Percentiles rank a stretch among this genome's conserved stretches.
Conservation (phyloP, 2,888 invertebrate genomes). For the Eupsilia transversa region DNA sequence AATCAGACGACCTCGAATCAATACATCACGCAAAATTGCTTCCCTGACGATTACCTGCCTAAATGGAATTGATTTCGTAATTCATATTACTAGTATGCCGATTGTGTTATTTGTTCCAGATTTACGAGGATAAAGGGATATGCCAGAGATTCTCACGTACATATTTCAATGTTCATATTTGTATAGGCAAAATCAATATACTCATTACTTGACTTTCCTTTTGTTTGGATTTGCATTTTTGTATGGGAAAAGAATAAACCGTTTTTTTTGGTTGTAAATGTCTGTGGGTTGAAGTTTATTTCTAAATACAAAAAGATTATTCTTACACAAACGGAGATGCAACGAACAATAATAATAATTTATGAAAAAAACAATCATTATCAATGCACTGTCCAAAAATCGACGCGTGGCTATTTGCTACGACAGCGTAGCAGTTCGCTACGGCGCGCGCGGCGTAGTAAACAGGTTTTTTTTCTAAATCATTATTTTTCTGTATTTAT, state of each 20-base stretch:
- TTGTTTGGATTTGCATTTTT: slow-evolving; percentile 24
- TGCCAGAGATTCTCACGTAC: slow-evolving; percentile 41
- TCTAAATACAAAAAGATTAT: background rate
- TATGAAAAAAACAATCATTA: too few species aligned
- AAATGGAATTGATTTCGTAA: slow-evolving; percentile 69
- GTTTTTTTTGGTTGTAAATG: background rate
- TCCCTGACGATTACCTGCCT: slow-evolving; percentile 69
- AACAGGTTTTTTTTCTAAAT: background rate
- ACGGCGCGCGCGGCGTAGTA: slow-evolving; percentile 37
- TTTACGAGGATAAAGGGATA: slow-evolving; percentile 57
- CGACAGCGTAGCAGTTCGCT: slow-evolving; percentile 18
- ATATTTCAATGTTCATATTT: slow-evolving; percentile 53
- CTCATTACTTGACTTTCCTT: slow-evolving; percentile 31
- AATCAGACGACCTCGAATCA: slow-evolving; percentile 62
- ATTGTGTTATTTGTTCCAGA: slow-evolving; percentile 61
- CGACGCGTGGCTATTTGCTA: slow-evolving; percentile 7
- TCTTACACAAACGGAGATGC: background rate
- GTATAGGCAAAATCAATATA: slow-evolving; percentile 40
- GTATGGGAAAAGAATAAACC: background rate
- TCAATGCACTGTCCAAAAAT: background rate
- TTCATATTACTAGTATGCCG: slow-evolving; percentile 62
- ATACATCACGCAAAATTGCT: slow-evolving; percentile 68
- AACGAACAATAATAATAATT: too few species aligned
- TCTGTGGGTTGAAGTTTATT: background rate
- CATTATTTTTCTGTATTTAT: background rate